Evolutionary conservation across 1,140 invertebrate species (phyloP).

Genomic region (Brachystomella parvula): DNA sequence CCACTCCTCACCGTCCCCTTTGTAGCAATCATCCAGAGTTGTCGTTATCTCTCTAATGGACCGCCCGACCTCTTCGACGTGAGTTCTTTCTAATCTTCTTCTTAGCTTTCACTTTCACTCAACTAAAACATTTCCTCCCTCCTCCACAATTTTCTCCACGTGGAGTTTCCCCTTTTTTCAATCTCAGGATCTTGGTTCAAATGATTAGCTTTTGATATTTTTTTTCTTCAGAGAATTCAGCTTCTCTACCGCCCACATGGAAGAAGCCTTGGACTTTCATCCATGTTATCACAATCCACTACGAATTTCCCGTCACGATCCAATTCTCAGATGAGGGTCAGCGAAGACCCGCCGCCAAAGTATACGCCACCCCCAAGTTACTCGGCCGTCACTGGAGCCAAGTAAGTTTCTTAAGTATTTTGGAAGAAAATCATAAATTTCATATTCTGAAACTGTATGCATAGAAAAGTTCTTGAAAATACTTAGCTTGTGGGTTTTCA

Average conservation of each 20-base stretch:
- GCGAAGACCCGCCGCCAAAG: conserved; percentile 78
- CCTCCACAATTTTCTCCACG: neutral
- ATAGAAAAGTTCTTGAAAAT: too few species aligned
- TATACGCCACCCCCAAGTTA: conserved; percentile 88
- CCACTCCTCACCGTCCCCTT: conserved; percentile 67
- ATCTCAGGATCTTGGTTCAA: too few species aligned
- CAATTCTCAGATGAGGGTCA: conserved; percentile 23
- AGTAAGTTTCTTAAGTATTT: conserved; percentile 38
- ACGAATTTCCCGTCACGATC: conserved; percentile 30
- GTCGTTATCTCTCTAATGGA: conserved; percentile 68
- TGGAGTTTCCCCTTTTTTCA: too few species aligned
- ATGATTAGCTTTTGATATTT: neutral
- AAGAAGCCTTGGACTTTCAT: conserved; percentile 19
- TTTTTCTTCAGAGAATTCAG: conserved; percentile 38
- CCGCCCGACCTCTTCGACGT: conserved; percentile 81
- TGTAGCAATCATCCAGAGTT: conserved; percentile 70
- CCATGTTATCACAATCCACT: neutral
- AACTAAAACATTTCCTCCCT: neutral
- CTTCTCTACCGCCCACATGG: conserved; percentile 38
- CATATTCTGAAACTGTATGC: too few species aligned
- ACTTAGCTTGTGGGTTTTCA: too few species aligned
- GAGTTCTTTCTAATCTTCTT: conserved; percentile 42
- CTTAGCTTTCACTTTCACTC: neutral
- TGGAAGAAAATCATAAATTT: neutral
- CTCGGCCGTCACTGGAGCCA: conserved; percentile 75